A percentile compares a stretch with the other conserved stretches of the same genome.
These are phyloP conservation scores for Drosophila paranaensis DNA, from an alignment of 2,888 invertebrate species.

Conservation along the genomic window DNA sequence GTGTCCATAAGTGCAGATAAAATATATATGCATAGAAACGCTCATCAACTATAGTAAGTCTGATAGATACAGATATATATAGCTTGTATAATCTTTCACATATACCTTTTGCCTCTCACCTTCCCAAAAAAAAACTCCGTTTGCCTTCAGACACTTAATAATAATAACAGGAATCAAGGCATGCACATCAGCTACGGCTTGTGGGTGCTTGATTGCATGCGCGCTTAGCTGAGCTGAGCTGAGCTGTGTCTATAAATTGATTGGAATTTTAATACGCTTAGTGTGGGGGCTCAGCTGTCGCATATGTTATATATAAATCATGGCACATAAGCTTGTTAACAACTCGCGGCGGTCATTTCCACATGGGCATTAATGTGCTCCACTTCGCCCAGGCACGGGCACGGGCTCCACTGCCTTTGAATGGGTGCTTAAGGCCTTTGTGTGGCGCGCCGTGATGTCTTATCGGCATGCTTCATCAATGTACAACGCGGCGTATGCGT, in stretches of 20 bases:
- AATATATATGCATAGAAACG: too few species aligned
- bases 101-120: not conserved
- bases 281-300: not conserved
- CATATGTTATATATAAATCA: constrained; percentile 12
- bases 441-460: constrained; percentile 18
- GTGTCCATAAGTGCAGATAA: not conserved
- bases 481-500: constrained; percentile 65
- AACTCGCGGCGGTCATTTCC: constrained; percentile 40
- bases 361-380: constrained; percentile 41
- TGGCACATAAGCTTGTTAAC: constrained; percentile 53
- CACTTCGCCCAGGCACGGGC: constrained; percentile 10
- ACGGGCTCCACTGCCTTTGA: constrained; percentile 21
- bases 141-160: not conserved
- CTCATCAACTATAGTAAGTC: not conserved
- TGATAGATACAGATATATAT: not conserved
- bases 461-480: constrained; percentile 56
- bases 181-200: not conserved
- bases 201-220: constrained; percentile 18
- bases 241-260: constrained; percentile 38
- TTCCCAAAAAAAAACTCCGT: not conserved
- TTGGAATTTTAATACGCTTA: constrained; percentile 46
- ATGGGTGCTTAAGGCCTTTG: not conserved
- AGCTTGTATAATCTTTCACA: too few species aligned
- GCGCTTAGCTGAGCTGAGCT: constrained; percentile 15
- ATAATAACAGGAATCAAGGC: constrained; percentile 1